A percentile compares a stretch with the other conserved stretches of the same genome.
Evolutionary conservation across 2,888 invertebrate species (phyloP).

Genomic region (Amiota mariae): DNA sequence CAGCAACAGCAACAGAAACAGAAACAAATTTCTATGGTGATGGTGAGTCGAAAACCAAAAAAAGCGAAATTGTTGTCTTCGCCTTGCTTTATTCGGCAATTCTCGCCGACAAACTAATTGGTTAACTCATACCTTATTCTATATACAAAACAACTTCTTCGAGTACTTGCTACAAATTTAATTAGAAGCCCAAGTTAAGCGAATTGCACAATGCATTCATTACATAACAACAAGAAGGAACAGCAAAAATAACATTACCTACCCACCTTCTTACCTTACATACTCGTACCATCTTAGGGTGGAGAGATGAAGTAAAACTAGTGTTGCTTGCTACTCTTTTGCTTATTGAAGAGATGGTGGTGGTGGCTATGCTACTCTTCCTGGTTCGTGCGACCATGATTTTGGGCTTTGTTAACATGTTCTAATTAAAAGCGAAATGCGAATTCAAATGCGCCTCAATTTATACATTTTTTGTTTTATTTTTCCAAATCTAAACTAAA

Average conservation of each 20-base stretch:
- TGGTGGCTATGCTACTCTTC: neutral
- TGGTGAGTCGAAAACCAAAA: neutral
- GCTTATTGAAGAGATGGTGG: too few species aligned
- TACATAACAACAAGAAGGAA: neutral
- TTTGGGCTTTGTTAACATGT: conserved; percentile 24
- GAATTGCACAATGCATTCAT: too few species aligned
- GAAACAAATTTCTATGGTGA: neutral
- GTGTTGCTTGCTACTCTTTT: too few species aligned
- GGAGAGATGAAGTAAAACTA: too few species aligned
- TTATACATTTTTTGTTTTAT: neutral
- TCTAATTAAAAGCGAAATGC: conserved; percentile 18
- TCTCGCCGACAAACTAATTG: conserved; percentile 16
- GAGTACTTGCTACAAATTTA: conserved; percentile 15
- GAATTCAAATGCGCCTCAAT: neutral
- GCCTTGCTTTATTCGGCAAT: conserved; percentile 1
- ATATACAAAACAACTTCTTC: neutral
- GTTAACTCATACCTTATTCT: neutral
- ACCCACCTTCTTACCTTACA: too few species aligned
- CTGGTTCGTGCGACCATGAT: conserved; percentile 24
- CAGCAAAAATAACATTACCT: too few species aligned
- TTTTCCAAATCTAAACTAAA: neutral
- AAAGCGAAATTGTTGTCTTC: conserved; percentile 10
- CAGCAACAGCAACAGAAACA: neutral
- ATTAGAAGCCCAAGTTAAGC: conserved; percentile 5
- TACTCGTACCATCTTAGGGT: too few species aligned